phyloP scores from a whole-genome alignment of 1,140 invertebrate species.

The Drosophila erecta region DNA sequence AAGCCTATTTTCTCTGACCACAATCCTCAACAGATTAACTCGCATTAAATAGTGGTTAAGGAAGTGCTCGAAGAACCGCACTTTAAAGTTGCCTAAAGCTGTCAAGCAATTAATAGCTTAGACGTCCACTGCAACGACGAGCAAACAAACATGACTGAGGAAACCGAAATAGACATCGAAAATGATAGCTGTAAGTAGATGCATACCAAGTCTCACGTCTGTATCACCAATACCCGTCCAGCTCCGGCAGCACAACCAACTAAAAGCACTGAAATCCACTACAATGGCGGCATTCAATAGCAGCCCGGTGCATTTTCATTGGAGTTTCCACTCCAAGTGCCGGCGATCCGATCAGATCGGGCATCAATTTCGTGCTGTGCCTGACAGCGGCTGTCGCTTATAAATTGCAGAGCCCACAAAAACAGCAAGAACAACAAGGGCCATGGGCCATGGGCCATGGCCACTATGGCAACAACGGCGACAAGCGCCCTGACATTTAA shows the following conservation, averaged over 20 bases:
- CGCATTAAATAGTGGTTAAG: too few species aligned
- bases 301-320: slow-evolving; percentile 7
- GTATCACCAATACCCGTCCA: background rate
- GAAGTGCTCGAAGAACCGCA: too few species aligned
- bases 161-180: background rate
- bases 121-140: too few species aligned
- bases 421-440: slow-evolving; percentile 22
- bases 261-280: slow-evolving; percentile 22
- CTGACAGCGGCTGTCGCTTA: slow-evolving; percentile 52
- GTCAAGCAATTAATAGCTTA: too few species aligned
- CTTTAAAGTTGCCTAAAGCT: too few species aligned
- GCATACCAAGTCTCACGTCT: slow-evolving; percentile 8
- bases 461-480: slow-evolving; percentile 31
- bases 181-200: background rate
- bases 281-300: slow-evolving; percentile 18
- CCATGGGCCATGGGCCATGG: slow-evolving; percentile 4
- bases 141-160: too few species aligned
- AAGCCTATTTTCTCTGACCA: too few species aligned
- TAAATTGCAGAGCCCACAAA: slow-evolving; percentile 55
- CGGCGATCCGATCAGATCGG: slow-evolving; percentile 46
- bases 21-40: too few species aligned
- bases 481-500: slow-evolving; percentile 74
- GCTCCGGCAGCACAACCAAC: background rate
- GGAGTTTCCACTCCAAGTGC: slow-evolving; percentile 33
- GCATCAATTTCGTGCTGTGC: slow-evolving; percentile 54